phyloP scores from a whole-genome alignment of 2,797 vertebrate genomes.

The Coluber constrictor region DNA sequence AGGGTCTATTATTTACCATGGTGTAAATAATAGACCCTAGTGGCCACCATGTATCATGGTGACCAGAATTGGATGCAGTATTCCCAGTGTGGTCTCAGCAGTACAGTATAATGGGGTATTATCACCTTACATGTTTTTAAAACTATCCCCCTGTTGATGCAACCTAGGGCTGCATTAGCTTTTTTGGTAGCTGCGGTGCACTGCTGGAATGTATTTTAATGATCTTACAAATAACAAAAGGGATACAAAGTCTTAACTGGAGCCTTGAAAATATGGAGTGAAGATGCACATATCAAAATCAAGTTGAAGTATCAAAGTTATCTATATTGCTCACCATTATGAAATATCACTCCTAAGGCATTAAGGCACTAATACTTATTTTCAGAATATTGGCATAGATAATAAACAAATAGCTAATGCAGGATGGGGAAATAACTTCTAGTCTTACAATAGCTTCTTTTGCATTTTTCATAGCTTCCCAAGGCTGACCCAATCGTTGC shows the following conservation, averaged over 20 bases:
- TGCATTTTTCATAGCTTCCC: slow-evolving; percentile 33
- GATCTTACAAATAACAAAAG: slow-evolving; percentile 48
- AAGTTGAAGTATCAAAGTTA: slow-evolving; percentile 53
- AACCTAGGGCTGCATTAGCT: too few relatives aligned
- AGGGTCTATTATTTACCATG: too few relatives aligned
- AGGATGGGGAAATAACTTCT: slow-evolving; percentile 52
- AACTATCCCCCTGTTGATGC: too few relatives aligned
- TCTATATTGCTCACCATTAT: slow-evolving; percentile 44
- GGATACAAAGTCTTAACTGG: neutral
- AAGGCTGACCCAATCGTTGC: neutral
- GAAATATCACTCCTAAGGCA: slow-evolving; percentile 57
- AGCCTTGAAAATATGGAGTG: slow-evolving; percentile 38
- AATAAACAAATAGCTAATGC: neutral
- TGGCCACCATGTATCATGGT: too few relatives aligned
- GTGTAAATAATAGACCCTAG: too few relatives aligned
- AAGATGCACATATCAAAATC: slow-evolving; percentile 53
- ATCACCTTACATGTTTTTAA: too few relatives aligned
- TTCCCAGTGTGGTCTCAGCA: too few relatives aligned
- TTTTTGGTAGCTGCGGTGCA: too few relatives aligned
- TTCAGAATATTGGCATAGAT: slow-evolving; percentile 7
- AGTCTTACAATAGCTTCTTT: slow-evolving; percentile 35
- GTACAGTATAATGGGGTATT: too few relatives aligned
- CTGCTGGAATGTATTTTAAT: slow-evolving; percentile 11
- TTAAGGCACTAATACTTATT: slow-evolving; percentile 34
- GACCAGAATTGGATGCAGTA: too few relatives aligned